These are phyloP conservation scores for Tiphia femorata DNA, from an alignment of 2,888 invertebrate genomes.

Conservation along the genomic window DNA sequence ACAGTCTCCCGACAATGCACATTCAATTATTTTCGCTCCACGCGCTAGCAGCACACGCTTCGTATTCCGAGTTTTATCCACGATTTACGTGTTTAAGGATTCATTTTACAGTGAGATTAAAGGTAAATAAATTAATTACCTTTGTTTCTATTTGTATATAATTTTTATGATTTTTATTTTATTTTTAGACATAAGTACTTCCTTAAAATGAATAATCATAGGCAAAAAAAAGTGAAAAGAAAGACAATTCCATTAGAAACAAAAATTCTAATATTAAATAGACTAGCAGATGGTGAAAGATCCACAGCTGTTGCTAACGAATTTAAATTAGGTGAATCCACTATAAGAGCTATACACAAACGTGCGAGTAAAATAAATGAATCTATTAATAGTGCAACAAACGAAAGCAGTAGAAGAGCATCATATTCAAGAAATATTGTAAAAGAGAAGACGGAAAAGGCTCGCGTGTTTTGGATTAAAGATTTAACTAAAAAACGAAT, in stretches of 20 bases:
- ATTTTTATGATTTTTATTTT: constrained; percentile 22
- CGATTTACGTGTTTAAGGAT: constrained; percentile 1
- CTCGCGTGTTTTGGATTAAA: constrained; percentile 29
- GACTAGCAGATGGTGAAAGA: constrained; percentile 24
- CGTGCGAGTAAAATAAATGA: constrained; percentile 28
- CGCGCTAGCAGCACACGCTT: constrained; percentile 1
- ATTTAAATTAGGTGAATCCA: constrained; percentile 28
- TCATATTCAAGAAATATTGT: constrained; percentile 27
- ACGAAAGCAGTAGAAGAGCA: constrained; percentile 16
- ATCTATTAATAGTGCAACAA: constrained; percentile 17
- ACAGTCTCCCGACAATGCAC: constrained; percentile 4
- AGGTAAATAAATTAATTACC: constrained; percentile 6
- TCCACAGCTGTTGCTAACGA: constrained; percentile 26
- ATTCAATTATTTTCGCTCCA: not conserved
- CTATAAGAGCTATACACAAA: constrained; percentile 27
- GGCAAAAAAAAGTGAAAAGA: constrained; percentile 15
- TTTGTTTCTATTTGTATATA: constrained; percentile 4
- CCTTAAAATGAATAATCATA: constrained; percentile 18
- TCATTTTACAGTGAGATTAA: constrained; percentile 6
- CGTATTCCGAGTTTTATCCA: constrained; percentile 1
- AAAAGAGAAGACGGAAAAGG: constrained; percentile 30
- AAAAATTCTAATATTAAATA: constrained; percentile 28
- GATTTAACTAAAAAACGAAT: constrained; percentile 38
- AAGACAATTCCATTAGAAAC: constrained; percentile 20
- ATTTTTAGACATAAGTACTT: constrained; percentile 24